A percentile compares a stretch with the other conserved stretches of the same genome.
These are phyloP conservation scores for Anoplolepis gracilipes DNA, from an alignment of 1,140 invertebrate genomes.

Conservation along the genomic window DNA sequence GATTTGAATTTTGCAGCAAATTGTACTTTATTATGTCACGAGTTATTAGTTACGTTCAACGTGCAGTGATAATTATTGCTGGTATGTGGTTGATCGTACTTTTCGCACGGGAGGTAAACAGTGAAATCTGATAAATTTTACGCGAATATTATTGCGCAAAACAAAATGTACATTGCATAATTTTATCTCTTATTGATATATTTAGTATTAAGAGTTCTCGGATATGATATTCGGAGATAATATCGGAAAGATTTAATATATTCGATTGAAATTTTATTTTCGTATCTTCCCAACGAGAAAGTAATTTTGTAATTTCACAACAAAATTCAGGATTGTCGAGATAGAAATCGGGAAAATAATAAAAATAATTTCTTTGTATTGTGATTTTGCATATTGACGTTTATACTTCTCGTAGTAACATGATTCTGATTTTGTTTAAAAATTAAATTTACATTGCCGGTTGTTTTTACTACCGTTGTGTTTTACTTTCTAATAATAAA, in stretches of 20 bases:
- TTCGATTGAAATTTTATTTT: not conserved
- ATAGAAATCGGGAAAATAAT: not conserved
- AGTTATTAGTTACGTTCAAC: constrained; percentile 44
- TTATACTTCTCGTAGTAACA: not conserved
- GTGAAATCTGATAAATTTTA: constrained; percentile 34
- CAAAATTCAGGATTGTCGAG: not conserved
- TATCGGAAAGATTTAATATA: not conserved
- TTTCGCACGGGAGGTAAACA: constrained; percentile 7
- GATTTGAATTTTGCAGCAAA: constrained; percentile 42
- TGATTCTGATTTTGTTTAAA: not conserved
- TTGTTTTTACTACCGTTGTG: not conserved
- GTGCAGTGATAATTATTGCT: constrained; percentile 11
- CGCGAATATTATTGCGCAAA: not conserved
- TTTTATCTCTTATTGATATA: not conserved
- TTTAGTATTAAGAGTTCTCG: not conserved
- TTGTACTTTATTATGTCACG: constrained; percentile 46
- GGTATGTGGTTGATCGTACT: not conserved
- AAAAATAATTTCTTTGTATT: not conserved
- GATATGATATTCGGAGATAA: not conserved
- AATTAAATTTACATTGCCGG: not conserved
- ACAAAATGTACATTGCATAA: not conserved
- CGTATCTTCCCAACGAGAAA: not conserved
- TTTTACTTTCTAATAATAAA: not conserved
- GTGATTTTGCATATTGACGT: not conserved
- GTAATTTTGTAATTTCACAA: not conserved